Base-by-base conservation (phyloP, 2,113 vertebrate species). In the Mola mola region DNA sequence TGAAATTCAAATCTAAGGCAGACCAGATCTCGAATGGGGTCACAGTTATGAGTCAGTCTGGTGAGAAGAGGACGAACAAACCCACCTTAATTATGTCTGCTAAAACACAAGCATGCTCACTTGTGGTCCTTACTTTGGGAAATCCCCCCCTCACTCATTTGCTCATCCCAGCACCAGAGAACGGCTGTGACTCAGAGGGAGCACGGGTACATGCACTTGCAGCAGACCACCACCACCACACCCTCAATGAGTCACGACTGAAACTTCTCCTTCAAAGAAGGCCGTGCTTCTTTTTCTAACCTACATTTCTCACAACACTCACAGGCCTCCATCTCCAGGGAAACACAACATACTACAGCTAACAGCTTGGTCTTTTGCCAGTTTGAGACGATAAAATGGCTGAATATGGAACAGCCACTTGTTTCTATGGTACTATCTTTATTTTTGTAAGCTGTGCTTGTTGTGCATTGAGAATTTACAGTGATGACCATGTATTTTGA, bases 161-260 rank as follows among this genome's bases (percentile, higher is more conserved):
- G 1, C 36, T 42, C 20, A 26, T 51, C 38, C 31, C 38, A 40
- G 9, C 13, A 47, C 4, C 24, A 24, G 56, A 56, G 56, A 80
- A 34, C 61, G 46, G 19, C 66, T 21, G 24, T 82, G 73, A 87
- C 41, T 86, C 74, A 80, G 4, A 33, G 24, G 7, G 33, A 49
- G 67, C 61, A 62, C 42, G 4, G 13, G 60, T 26, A 57, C 67
- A 50, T 28, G 19, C 21, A 36, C 25, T 47, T 33, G 41, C 44
- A 37, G 34, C 36, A 1, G 5, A n/a, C n/a, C 10, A 12, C 49
- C 41, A 25, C 25, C 13, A 5, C 63, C 64, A 47, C 58, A 48
- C 64, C 73, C 80, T 60, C 62, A 48, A 44, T 87, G 83, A 86
- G 24, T 84, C 83, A 87, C 61, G 3, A 0, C 62, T 36, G 15